A percentile compares a stretch with the other conserved stretches of the same genome.
Evolutionary conservation across 2,797 vertebrate genomes (phyloP).

Genomic region (Halcyon badia): DNA sequence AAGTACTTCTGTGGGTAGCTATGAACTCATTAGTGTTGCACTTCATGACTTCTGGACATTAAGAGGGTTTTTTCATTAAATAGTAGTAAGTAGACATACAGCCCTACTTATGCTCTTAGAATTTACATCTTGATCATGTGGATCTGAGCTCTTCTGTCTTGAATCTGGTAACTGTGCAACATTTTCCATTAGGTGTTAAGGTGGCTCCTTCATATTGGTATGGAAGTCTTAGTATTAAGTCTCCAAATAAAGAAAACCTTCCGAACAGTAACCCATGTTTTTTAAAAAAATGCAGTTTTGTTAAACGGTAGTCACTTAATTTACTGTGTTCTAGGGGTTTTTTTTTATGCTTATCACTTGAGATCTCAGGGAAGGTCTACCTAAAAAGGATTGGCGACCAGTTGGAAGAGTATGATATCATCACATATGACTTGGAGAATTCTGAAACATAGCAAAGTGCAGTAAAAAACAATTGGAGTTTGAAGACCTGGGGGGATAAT

Average conservation of each 20-base stretch:
- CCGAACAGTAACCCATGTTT: background rate
- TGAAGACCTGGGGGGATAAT: background rate
- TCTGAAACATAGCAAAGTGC: background rate
- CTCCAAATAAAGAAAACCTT: background rate
- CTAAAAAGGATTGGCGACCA: background rate
- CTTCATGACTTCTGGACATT: background rate
- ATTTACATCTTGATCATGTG: background rate
- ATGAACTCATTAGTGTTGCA: background rate
- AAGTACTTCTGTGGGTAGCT: background rate
- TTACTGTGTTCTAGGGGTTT: background rate
- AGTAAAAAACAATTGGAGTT: background rate
- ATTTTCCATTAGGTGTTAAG: background rate
- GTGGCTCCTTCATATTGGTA: background rate
- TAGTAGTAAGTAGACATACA: background rate
- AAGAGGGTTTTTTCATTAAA: background rate
- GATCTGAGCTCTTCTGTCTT: background rate
- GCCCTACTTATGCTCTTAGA: background rate
- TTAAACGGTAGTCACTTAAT: background rate
- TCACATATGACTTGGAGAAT: background rate
- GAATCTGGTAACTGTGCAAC: background rate
- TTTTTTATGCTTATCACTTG: background rate
- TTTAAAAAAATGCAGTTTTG: background rate
- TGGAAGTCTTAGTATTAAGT: background rate
- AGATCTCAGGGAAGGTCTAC: background rate
- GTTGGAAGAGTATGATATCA: background rate